A percentile compares a stretch with the other conserved stretches of the same genome.
Evolutionary conservation across 64 coral and sea anemone species (phyloP).

Genomic region (Montipora cactus): DNA sequence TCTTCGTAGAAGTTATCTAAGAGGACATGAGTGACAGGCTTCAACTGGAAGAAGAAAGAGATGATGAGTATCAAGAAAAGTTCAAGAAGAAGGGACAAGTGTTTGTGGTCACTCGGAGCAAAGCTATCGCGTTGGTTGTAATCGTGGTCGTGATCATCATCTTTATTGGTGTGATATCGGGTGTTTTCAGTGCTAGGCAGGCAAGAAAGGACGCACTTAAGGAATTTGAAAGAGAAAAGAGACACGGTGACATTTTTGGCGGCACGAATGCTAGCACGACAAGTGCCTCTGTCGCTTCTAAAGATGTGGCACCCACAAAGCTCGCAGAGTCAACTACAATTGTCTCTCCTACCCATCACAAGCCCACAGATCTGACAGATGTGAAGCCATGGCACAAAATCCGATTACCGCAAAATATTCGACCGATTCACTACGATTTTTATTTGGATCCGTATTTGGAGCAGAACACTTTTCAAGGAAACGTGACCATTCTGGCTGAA

Average conservation of each 20-base stretch:
- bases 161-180: slow-evolving; percentile 52
- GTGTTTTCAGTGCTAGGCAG: slow-evolving; percentile 63
- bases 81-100: neutral
- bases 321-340: neutral
- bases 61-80: neutral
- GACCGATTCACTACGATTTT: slow-evolving; percentile 68
- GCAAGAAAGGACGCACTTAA: slow-evolving; percentile 54
- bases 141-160: slow-evolving; percentile 57
- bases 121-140: slow-evolving; percentile 47
- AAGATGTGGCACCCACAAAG: too few species aligned
- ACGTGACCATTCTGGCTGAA: slow-evolving; percentile 33
- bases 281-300: too few species aligned
- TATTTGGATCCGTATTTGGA: slow-evolving; percentile 70
- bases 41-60: too few species aligned
- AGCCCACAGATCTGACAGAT: neutral
- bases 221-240: neutral
- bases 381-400: slow-evolving; percentile 66
- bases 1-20: too few species aligned
- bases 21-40: too few species aligned
- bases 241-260: neutral
- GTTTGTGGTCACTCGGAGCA: slow-evolving; percentile 43
- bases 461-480: slow-evolving; percentile 62
- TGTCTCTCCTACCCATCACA: slow-evolving; percentile 10
- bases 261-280: neutral
- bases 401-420: slow-evolving; percentile 65